Base-by-base conservation (phyloP, 1,140 invertebrate genomes). In the Drosophila punjabiensis region DNA sequence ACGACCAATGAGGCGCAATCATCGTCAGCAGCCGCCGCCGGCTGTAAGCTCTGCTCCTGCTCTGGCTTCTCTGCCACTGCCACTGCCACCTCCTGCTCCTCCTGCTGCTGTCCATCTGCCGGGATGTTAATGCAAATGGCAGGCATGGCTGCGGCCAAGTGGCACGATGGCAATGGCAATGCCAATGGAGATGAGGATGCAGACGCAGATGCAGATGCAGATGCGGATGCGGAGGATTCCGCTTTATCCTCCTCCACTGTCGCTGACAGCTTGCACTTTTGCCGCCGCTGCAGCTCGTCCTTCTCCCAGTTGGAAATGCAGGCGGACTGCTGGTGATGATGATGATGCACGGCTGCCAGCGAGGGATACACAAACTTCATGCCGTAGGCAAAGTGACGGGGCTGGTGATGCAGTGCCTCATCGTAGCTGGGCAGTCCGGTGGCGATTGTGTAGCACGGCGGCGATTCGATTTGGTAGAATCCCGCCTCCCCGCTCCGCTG, bases 391-490 rank as follows among this genome's bases (percentile, higher is more conserved):
- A 93, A 93, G 59, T 92, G 92, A 60, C 82, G 79, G 43, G 91
- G 91, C 73, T 93, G 86, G 79, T 93, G 92, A 82, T 92, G 92
- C 68, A 95, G 85, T 28, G 95, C 95, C 82, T 95, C 95, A 50
- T 95, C 94, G 91, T 95, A 95, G 53, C 93, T 94, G 14, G 95
- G 95, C 55, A 95, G 69, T 8, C 95, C 95, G 24, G 95, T 95
- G 71, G 94, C 95, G 59, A 95, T 93, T 41, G 95, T 95, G 87
- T 95, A 95, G 71, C 94, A 95, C 10, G 95, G 95, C 56, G 95
- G 92, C 18, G 94, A 94, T 81, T 95, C 95, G 33, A 93, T 93
- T 90, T 93, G 87, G 78, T 90, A 92, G 65, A 92, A 93, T 1
- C 74, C 82, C 13, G 83, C 86, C 62, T 92, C 91, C 18, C 64